Conservation (phyloP, 1,140 invertebrate genomes). For the Caligus rogercresseyi region DNA sequence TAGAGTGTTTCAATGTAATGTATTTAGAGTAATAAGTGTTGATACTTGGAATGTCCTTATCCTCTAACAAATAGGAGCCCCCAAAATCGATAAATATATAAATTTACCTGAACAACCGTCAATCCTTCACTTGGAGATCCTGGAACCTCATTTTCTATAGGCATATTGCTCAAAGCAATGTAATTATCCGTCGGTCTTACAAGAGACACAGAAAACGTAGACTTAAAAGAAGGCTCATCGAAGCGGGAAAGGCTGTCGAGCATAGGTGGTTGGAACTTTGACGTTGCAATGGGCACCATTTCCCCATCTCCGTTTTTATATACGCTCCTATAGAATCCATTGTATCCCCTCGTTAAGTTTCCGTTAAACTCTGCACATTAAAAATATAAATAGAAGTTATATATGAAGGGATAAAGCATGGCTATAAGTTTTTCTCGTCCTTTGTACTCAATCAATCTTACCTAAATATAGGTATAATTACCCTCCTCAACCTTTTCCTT, state of each 20-base stretch:
- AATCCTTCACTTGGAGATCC: not conserved
- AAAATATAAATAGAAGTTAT: slow-evolving; percentile 25
- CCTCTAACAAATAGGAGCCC: no score
- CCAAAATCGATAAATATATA: no score
- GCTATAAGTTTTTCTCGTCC: no score
- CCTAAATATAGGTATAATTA: slow-evolving; percentile 40
- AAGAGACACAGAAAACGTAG: slow-evolving; percentile 57
- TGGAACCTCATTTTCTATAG: slow-evolving; percentile 24
- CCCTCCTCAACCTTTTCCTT: slow-evolving; percentile 35
- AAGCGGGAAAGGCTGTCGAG: slow-evolving; percentile 62
- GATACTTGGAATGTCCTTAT: no score
- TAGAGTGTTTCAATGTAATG: no score
- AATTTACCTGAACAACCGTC: not conserved
- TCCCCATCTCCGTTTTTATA: slow-evolving; percentile 43
- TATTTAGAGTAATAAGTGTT: no score
- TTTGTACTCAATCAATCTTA: no score
- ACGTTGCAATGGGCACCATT: slow-evolving; percentile 40
- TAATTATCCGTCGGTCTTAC: slow-evolving; percentile 44
- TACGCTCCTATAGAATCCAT: slow-evolving; percentile 57
- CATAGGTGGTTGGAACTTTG: slow-evolving; percentile 45
- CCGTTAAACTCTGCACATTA: slow-evolving; percentile 41
- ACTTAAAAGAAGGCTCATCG: slow-evolving; percentile 85
- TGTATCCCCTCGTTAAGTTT: slow-evolving; percentile 41
- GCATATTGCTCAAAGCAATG: slow-evolving; percentile 62
- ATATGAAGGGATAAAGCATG: slow-evolving; percentile 20